These are phyloP conservation scores for Torymus auratus DNA, from an alignment of 2,888 invertebrate species.

Conservation along the genomic window DNA sequence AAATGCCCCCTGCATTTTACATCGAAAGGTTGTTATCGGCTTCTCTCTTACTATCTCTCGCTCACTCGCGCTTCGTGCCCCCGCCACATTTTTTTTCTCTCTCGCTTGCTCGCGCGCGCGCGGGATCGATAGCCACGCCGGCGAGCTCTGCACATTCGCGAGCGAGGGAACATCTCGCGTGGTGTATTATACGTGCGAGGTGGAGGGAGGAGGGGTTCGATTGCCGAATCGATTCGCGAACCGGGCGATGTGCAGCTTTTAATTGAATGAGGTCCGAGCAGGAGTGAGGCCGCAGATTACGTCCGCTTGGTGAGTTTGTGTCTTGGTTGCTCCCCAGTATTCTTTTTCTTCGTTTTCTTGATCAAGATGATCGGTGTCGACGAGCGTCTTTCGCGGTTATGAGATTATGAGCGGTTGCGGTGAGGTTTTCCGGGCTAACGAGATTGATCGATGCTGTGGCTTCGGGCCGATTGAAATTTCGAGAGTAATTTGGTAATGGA, in stretches of 20 bases:
- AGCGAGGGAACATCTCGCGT: neutral
- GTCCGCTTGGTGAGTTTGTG: slow-evolving; percentile 9
- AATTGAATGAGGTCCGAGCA: slow-evolving; percentile 47
- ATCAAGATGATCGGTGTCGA: too few species aligned
- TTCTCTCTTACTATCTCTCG: neutral
- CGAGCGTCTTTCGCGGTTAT: too few species aligned
- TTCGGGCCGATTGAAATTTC: too few species aligned
- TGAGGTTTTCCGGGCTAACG: too few species aligned
- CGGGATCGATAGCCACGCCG: neutral
- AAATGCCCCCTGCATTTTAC: neutral
- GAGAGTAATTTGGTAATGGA: too few species aligned
- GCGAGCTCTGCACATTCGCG: neutral
- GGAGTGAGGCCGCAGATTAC: slow-evolving; percentile 2
- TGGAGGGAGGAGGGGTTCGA: neutral
- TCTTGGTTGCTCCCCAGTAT: neutral
- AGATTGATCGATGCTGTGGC: too few species aligned
- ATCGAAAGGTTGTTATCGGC: slow-evolving; percentile 44
- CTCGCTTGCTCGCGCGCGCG: neutral
- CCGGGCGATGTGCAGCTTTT: slow-evolving; percentile 59
- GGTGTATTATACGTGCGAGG: neutral
- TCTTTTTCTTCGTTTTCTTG: neutral
- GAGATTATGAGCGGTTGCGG: too few species aligned
- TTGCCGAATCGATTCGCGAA: slow-evolving; percentile 64
- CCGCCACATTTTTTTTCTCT: neutral
- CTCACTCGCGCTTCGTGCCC: too few species aligned